phyloP scores from a whole-genome alignment of 92 coral and sea anemone species.

The Hydrozoanthus gracilis region DNA sequence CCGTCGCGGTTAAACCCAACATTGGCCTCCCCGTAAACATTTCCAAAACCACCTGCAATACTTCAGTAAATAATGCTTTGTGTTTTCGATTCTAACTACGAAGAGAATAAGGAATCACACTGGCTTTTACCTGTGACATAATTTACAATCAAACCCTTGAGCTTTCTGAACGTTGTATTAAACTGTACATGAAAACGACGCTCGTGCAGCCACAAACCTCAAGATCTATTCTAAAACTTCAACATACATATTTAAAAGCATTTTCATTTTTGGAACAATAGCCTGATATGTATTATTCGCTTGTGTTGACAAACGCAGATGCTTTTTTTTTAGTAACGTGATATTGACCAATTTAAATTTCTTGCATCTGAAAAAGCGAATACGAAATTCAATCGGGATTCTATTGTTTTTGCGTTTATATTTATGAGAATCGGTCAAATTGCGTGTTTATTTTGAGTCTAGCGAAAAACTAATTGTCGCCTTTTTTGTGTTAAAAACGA shows the following conservation, averaged over 20 bases:
- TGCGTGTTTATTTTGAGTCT: constrained; percentile 13
- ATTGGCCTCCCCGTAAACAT: constrained; percentile 17
- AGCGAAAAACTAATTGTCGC: constrained; percentile 5
- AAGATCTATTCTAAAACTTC: not conserved
- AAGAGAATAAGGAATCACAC: not conserved
- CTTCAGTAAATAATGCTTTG: constrained; percentile 24
- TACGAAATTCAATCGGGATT: not conserved
- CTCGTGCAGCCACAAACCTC: not conserved
- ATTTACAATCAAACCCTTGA: not conserved
- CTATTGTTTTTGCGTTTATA: not conserved
- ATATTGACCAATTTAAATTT: constrained; percentile 8
- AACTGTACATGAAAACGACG: not conserved
- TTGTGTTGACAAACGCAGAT: not conserved
- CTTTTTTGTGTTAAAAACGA: not conserved
- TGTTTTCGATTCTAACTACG: not conserved
- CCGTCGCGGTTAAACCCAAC: not conserved
- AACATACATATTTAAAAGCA: not conserved
- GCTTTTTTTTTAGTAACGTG: not conserved
- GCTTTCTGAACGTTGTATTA: not conserved
- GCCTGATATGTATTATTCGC: not conserved
- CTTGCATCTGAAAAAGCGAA: not conserved
- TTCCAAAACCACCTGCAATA: constrained; percentile 16
- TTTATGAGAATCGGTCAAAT: not conserved
- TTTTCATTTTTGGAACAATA: not conserved
- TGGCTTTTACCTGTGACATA: not conserved